Percentiles rank a stretch among this genome's conserved stretches.
phyloP scores from a whole-genome alignment of 2,113 vertebrate species.

The Polyodon spathula region DNA sequence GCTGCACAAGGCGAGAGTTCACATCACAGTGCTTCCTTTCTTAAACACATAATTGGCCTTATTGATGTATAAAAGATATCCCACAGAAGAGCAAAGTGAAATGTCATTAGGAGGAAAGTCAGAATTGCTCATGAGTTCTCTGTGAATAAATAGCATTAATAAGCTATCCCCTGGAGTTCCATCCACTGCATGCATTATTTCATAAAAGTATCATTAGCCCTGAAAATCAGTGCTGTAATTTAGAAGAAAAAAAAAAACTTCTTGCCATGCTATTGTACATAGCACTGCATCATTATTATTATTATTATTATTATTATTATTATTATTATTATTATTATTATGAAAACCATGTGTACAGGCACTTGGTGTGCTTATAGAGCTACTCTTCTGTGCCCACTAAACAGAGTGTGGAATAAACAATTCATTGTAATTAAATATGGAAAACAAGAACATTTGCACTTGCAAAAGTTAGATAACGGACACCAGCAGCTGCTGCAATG shows the following conservation, averaged over 20 bases:
- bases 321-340: too few relatives aligned
- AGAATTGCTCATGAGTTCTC: conserved; percentile 66
- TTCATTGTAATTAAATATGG: too few relatives aligned
- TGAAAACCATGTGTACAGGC: too few relatives aligned
- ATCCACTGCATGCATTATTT: conserved; percentile 34
- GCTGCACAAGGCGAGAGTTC: conserved; percentile 18
- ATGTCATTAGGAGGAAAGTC: conserved; percentile 59
- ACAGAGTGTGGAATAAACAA: too few relatives aligned
- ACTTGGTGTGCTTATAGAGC: too few relatives aligned
- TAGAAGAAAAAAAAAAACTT: conserved; percentile 27
- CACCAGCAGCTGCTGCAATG: too few relatives aligned
- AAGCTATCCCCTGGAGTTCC: conserved; percentile 54
- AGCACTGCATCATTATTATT: too few relatives aligned
- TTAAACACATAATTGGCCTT: conserved; percentile 73
- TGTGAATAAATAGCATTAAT: conserved; percentile 62
- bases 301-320: too few relatives aligned
- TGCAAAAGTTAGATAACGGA: too few relatives aligned
- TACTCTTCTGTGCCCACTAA: too few relatives aligned
- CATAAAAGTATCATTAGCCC: conserved; percentile 41
- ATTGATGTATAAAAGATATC: conserved; percentile 75
- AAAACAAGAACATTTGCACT: too few relatives aligned
- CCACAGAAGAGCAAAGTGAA: conserved; percentile 57
- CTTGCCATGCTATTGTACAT: conserved; percentile 35
- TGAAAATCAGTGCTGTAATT: conserved; percentile 36
- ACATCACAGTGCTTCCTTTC: conserved; percentile 48